These are phyloP conservation scores for Lucifuga dentata DNA, from an alignment of 2,113 vertebrate genomes.

Conservation along the genomic window DNA sequence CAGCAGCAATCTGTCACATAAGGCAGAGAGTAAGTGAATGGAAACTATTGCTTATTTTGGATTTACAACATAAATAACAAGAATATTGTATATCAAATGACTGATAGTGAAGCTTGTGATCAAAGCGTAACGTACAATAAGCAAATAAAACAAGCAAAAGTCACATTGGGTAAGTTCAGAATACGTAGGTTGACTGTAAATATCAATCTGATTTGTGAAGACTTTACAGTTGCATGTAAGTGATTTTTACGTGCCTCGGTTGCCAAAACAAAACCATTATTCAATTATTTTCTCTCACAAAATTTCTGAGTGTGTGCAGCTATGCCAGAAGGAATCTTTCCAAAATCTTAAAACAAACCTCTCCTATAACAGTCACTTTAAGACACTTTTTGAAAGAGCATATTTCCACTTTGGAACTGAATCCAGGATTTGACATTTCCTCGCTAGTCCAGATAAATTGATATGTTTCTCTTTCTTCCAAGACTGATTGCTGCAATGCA, in stretches of 20 bases:
- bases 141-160: not conserved
- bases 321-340: constrained; percentile 16
- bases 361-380: constrained; percentile 5
- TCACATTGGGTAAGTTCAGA: not conserved
- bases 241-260: not conserved
- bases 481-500: not conserved
- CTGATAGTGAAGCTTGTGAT: not conserved
- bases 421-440: constrained; percentile 27
- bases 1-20: constrained; percentile 38
- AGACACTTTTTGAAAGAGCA: constrained; percentile 10
- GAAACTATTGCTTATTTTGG: constrained; percentile 17
- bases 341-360: constrained; percentile 28
- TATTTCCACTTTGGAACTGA: constrained; percentile 16
- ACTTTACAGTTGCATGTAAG: constrained; percentile 5
- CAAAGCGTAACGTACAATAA: not conserved
- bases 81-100: not conserved
- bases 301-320: constrained; percentile 10
- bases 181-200: not conserved
- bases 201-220: not conserved
- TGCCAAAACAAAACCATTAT: constrained; percentile 5
- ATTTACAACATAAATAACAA: not conserved
- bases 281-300: constrained; percentile 20
- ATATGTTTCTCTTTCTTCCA: not conserved
- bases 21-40: constrained; percentile 3
- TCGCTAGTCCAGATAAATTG: not conserved